Evolutionary conservation across 2,797 vertebrate genomes (phyloP), one percentile per base, ranked within the genome.

Genomic region (Micropoecilia bifurca): DNA sequence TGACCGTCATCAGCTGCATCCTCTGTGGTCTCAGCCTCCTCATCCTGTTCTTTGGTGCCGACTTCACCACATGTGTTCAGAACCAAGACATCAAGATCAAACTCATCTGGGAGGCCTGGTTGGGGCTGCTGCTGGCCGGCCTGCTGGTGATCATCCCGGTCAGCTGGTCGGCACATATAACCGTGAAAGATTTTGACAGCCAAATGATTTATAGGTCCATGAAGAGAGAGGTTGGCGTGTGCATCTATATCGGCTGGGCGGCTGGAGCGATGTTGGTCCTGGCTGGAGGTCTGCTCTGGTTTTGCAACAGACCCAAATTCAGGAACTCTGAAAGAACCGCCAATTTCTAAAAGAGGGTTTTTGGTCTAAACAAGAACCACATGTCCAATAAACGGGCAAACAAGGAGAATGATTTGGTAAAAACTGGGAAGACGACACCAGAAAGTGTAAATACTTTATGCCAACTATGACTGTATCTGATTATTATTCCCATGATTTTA

Each of bases 31-130:
- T 33, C 83, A 87, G 93, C 78, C n/a, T 96, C 39, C 95, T 96
- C 81, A 14, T 93, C 53, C 84, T 96, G 8, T 94, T 96, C 63
- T 94, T 89, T 5, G 95, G 95, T 0, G 91, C 96, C 5, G 92
- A 96, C 75, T 96, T 96, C 92, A 96, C 96, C 90, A 96, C 91
- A 79, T 96, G 95, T 48, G 73, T 96, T 13, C 75, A 95, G 48
- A 95, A 94, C 43, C 93, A 96, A 41, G 90, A 92, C 0, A 66
- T 13, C 83, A 96, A 96, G 82, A 93, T 95, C 66, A 96, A 96
- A 89, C 90, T 96, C 71, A 90, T 91, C 83, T 84, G 96, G 83
- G 85, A 79, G 83, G 87, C 96, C 0, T 96, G 93, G 0, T 55
- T 95, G 2, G 91, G 92, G 8, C 55, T 96, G 83, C 41, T 96